Base-by-base conservation (phyloP, 2,113 vertebrate species). In the Stomatorhinus ivindoensis region DNA sequence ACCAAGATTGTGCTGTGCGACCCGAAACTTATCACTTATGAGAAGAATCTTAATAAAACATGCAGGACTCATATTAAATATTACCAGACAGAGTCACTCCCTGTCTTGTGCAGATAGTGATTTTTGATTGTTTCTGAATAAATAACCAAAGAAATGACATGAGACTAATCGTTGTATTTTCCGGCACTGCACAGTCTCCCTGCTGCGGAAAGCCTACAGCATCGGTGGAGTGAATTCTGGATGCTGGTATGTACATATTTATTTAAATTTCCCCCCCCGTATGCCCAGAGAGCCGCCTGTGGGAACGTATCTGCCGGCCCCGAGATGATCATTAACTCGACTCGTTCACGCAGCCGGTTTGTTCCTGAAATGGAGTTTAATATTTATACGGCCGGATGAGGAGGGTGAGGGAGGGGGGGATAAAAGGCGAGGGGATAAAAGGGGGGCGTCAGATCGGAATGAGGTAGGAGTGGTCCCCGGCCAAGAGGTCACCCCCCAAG, bases 381-480 rank as follows among this genome's bases (percentile, higher is more conserved):
- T 87, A 53, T 87, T 87, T 86, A 86, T 47, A 86, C 47, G 50
- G 39, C 55, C 88, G 80, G 89, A 44, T 86, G 76, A 89, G 91
- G 88, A 86, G 44, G 80, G 39, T 1, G 7, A 84, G 42, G 69
- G 82, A 85, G 82, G 80, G 69, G 82, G 73, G 42, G 87, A 88
- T 88, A 93, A 93, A 87, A 93, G 93, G 93, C 83, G 90, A 91
- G 82, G 44, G 92, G 92, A 94, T 95, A 91, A 93, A 95, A 95
- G 92, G 92, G 92, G 93, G 50, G 10, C 27, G 61, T 69, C 61
- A 89, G 76, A 91, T 92, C 89, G 88, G 90, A 95, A 95, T 84
- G 93, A 94, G 89, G 94, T 53, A 94, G 93, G 93, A 91, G 91
- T 95, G 93, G 92, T 95, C 94, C 92, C 51, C 89, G 92, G 94